Evolutionary conservation across 2,113 vertebrate species (phyloP).

Genomic region (Gallinago media): DNA sequence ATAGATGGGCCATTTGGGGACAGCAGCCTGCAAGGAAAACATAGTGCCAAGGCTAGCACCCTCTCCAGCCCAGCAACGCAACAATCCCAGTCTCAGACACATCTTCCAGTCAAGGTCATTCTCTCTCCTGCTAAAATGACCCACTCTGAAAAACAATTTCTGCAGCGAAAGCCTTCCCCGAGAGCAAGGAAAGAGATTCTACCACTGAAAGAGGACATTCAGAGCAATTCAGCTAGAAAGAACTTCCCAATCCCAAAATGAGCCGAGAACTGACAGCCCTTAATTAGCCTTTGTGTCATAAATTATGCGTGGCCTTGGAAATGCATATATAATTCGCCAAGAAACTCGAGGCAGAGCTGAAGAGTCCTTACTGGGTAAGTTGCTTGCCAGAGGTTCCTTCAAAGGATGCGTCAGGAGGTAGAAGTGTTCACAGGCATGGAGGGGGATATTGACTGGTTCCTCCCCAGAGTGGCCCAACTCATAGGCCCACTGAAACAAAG

Average conservation of each 20-base stretch:
- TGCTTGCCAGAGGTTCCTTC: slow-evolving; percentile 80
- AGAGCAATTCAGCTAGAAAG: not conserved
- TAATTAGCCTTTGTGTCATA: not conserved
- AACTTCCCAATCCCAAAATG: not conserved
- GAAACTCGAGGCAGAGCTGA: not conserved
- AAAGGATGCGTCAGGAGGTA: slow-evolving; percentile 95
- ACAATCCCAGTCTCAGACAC: not conserved
- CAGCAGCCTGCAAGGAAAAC: slow-evolving; percentile 47
- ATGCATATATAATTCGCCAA: not conserved
- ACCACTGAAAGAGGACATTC: not conserved
- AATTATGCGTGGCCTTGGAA: not conserved
- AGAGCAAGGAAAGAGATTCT: not conserved
- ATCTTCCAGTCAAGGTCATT: not conserved
- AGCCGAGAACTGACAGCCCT: rapidly evolving
- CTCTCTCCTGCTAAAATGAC: not conserved
- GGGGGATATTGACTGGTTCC: slow-evolving; percentile 89
- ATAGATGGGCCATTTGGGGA: not conserved
- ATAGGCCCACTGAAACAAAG: slow-evolving; percentile 91
- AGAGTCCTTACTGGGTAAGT: slow-evolving; percentile 84
- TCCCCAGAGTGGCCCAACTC: slow-evolving; percentile 94
- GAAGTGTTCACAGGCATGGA: slow-evolving; percentile 98
- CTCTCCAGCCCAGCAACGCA: not conserved
- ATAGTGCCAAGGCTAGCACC: not conserved
- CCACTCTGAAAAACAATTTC: not conserved
- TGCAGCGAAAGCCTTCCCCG: not conserved